Evolutionary conservation across 2,113 vertebrate genomes (phyloP).

Genomic region (Camelus bactrianus): DNA sequence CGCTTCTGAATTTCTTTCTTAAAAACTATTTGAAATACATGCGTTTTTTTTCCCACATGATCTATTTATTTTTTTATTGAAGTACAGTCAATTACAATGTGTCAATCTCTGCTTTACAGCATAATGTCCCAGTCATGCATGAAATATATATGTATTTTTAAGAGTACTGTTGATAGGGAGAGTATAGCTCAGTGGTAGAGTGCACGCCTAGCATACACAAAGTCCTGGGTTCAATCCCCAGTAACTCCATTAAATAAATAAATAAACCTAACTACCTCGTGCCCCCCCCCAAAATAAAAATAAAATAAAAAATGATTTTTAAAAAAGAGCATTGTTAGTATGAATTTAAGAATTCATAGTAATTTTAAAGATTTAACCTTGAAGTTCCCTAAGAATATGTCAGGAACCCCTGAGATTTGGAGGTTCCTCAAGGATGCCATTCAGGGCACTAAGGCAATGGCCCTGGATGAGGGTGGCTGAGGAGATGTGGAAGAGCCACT

Average conservation of each 20-base stretch:
- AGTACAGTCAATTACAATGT: no score
- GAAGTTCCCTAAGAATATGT: neutral
- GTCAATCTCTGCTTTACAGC: no score
- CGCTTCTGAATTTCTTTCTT: neutral
- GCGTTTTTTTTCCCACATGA: no score
- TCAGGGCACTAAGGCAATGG: neutral
- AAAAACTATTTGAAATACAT: neutral
- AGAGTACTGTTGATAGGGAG: neutral
- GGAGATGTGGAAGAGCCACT: accelerated
- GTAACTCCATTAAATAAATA: no score
- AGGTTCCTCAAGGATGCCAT: neutral
- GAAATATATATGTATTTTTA: neutral
- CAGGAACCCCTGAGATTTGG: neutral
- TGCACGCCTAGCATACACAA: no score
- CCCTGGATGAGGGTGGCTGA: neutral
- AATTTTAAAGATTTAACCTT: neutral
- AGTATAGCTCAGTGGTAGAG: no score
- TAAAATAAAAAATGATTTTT: no score
- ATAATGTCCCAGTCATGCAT: no score
- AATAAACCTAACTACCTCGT: no score
- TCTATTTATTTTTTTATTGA: no score
- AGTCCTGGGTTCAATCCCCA: no score
- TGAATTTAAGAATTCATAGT: neutral
- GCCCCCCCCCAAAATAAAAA: no score
- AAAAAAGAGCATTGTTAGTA: neutral